Percentiles rank a stretch among this genome's conserved stretches.
These are phyloP conservation scores for Zaprionus capensis DNA, from an alignment of 1,140 invertebrate genomes.

Conservation along the genomic window DNA sequence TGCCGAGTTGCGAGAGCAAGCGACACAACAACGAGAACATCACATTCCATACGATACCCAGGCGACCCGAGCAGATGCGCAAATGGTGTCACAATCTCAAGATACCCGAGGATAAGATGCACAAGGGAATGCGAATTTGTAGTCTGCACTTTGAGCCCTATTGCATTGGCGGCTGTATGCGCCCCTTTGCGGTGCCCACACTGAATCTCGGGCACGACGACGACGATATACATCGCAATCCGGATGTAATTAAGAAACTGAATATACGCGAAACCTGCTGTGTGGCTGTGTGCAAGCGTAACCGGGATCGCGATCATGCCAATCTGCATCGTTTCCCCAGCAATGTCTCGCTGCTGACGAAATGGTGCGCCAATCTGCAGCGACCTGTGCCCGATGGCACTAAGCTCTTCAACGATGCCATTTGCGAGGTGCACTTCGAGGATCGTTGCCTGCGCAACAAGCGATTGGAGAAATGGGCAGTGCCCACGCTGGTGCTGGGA, in stretches of 20 bases:
- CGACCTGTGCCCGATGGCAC: conserved; percentile 74
- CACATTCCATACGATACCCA: conserved; percentile 80
- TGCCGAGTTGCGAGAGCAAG: conserved; percentile 76
- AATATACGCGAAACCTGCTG: conserved; percentile 81
- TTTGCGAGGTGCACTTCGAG: conserved; percentile 79
- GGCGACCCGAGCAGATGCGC: conserved; percentile 74
- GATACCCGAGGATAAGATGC: conserved; percentile 73
- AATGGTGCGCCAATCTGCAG: conserved; percentile 77
- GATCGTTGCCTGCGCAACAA: conserved; percentile 78
- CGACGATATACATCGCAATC: conserved; percentile 75
- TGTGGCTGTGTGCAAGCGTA: conserved; percentile 73
- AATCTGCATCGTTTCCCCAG: conserved; percentile 79
- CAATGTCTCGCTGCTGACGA: conserved; percentile 64
- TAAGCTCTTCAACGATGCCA: conserved; percentile 79
- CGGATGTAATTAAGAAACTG: conserved; percentile 80
- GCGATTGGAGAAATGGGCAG: conserved; percentile 77
- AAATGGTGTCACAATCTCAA: conserved; percentile 82
- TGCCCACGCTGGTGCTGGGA: conserved; percentile 69
- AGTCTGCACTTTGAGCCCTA: conserved; percentile 78
- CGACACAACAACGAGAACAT: conserved; percentile 76
- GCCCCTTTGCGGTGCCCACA: conserved; percentile 78
- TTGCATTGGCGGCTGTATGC: conserved; percentile 83
- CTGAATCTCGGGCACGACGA: conserved; percentile 75
- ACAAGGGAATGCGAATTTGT: conserved; percentile 78
- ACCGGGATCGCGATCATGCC: conserved; percentile 78